Base-by-base conservation (phyloP, 2,113 vertebrate species). In the Proteles cristata region DNA sequence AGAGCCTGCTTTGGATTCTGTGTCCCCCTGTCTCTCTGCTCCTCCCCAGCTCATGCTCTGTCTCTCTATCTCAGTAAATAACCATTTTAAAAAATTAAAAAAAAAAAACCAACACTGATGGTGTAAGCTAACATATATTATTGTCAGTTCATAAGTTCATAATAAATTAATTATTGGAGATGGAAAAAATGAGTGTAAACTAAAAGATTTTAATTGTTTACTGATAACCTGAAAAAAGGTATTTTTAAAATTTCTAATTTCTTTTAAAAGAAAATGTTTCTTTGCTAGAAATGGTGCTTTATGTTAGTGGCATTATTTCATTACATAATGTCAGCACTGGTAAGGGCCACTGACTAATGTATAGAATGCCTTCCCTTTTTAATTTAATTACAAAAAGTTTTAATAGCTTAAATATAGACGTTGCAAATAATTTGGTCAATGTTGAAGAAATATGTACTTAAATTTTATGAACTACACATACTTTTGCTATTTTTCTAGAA, bases 401-500 rank as follows among this genome's bases (percentile, higher is more conserved):
- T 71, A 86, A 80, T 88, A 63, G 6, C 83, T 85, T 94, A 90
- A 96, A 65, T 65, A 63, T 55, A 93, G 0, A 5, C 73, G 0
- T 68, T 93, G 15, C 6, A 93, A 25, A 39, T 95, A 90, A 91
- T 71, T 94, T 71, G 94, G 31, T 74, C 15, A 93, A 87, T 80
- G 33, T 73, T 61, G 43, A 82, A 76, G 77, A 76, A 93, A 50
- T 11, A 0, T 89, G 6, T 79, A 50, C 21, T 90, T 92, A 88
- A 90, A 85, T 71, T 80, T 96, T 90, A 88, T 2, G 88, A 68
- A 76, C 17, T 76, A 50, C 1, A 89, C 0, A 14, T 45, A 84
- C 48, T 85, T 25, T 81, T 96, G 26, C 8, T 48, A 82, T 96
- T 92, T 96, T 89, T 65, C 26, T 88, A 87, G 25, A 95, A 93